Percentiles rank a stretch among this genome's conserved stretches.
phyloP scores from a whole-genome alignment of 2,797 vertebrate species.

The Pteronotus mesoamericanus region DNA sequence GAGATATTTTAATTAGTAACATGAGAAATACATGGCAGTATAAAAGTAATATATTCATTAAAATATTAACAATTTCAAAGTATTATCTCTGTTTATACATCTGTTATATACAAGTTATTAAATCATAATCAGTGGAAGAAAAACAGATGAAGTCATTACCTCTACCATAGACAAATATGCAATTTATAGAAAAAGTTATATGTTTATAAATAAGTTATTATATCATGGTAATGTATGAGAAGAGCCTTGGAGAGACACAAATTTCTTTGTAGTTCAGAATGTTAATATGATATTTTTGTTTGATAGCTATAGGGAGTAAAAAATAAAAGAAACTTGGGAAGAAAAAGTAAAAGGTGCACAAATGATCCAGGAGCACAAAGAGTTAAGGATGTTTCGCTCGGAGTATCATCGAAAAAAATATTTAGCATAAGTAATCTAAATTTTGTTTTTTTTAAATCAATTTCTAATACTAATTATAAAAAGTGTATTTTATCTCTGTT shows the following conservation, averaged over 20 bases:
- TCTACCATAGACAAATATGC: neutral
- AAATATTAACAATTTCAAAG: neutral
- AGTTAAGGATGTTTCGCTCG: neutral
- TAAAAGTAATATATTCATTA: neutral
- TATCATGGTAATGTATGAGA: neutral
- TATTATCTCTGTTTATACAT: neutral
- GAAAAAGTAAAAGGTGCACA: neutral
- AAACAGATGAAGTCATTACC: neutral
- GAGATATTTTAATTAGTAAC: neutral
- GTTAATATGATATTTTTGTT: neutral
- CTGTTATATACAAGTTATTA: neutral
- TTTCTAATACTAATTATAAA: neutral
- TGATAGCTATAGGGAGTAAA: neutral
- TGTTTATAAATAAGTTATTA: neutral
- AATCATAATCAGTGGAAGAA: neutral
- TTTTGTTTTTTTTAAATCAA: neutral
- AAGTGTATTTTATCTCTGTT: neutral
- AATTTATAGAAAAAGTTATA: neutral
- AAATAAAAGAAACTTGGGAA: neutral
- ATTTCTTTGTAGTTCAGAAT: neutral
- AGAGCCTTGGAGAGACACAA: neutral
- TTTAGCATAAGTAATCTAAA: neutral
- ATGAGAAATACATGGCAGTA: neutral
- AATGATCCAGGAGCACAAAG: neutral
- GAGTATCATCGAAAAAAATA: neutral